Conservation (phyloP, 2,113 vertebrate genomes). For the Arizona elegans region DNA sequence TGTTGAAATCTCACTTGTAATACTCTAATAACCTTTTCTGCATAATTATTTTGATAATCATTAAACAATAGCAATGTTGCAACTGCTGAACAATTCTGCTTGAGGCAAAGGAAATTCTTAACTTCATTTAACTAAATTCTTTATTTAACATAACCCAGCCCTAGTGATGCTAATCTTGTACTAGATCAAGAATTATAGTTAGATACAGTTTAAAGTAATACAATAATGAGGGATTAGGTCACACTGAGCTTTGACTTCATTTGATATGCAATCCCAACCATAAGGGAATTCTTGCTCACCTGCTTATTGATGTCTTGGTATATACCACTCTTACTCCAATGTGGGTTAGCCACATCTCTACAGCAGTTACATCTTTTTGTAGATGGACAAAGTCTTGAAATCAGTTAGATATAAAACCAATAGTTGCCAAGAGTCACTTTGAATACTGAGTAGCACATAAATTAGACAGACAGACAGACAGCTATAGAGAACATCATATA, state of each 20-base stretch:
- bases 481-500: not conserved
- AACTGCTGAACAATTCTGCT: not conserved
- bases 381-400: not conserved
- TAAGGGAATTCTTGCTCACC: not conserved
- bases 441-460: not conserved
- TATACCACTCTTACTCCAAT: not conserved
- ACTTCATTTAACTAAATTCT: not conserved
- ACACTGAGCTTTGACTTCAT: not conserved
- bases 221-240: not conserved
- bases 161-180: not conserved
- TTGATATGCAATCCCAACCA: not conserved
- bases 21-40: not conserved
- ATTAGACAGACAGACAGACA: not conserved
- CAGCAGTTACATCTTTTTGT: not conserved
- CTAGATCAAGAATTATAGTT: not conserved
- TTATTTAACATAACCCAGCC: not conserved
- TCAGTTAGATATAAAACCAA: not conserved
- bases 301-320: not conserved
- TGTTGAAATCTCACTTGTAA: slow-evolving; percentile 12
- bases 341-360: not conserved
- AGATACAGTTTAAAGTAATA: not conserved
- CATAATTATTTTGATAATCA: slow-evolving; percentile 8
- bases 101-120: not conserved
- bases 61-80: not conserved
- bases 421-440: not conserved